A percentile compares a stretch with the other conserved stretches of the same genome.
Conservation (phyloP, 2,113 vertebrate genomes). For the Thermophis baileyi region DNA sequence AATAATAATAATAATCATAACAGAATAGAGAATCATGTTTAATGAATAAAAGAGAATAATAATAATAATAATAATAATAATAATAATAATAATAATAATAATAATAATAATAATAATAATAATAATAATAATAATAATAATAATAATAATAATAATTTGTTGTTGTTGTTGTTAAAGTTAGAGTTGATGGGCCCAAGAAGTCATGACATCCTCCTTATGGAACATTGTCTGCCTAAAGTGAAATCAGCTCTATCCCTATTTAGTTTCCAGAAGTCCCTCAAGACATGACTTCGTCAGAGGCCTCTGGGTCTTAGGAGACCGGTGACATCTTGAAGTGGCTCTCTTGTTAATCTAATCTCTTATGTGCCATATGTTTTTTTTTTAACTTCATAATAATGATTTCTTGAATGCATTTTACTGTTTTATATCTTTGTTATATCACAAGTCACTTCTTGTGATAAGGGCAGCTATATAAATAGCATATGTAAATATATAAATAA, state of each 20-base stretch:
- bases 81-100: too few species aligned
- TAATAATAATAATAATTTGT: too few species aligned
- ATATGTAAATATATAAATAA: neutral
- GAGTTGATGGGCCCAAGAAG: neutral
- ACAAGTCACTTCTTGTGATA: neutral
- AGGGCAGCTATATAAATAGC: neutral
- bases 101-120: too few species aligned
- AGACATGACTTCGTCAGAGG: neutral
- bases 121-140: too few species aligned
- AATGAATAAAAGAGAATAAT: too few species aligned
- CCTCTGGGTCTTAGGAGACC: neutral
- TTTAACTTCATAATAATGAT: neutral
- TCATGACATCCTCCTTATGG: neutral
- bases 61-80: too few species aligned
- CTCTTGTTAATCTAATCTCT: neutral
- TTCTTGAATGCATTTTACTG: neutral
- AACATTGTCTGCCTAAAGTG: neutral
- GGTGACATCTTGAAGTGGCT: neutral
- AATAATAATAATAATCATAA: too few species aligned
- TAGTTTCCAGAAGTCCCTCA: neutral
- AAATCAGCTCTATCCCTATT: neutral
- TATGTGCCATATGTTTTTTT: neutral
- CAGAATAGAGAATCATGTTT: too few species aligned
- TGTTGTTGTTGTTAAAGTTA: too few species aligned
- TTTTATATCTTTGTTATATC: neutral